These are phyloP conservation scores for Cephonodes hylas DNA, from an alignment of 2,888 invertebrate genomes.

Conservation along the genomic window DNA sequence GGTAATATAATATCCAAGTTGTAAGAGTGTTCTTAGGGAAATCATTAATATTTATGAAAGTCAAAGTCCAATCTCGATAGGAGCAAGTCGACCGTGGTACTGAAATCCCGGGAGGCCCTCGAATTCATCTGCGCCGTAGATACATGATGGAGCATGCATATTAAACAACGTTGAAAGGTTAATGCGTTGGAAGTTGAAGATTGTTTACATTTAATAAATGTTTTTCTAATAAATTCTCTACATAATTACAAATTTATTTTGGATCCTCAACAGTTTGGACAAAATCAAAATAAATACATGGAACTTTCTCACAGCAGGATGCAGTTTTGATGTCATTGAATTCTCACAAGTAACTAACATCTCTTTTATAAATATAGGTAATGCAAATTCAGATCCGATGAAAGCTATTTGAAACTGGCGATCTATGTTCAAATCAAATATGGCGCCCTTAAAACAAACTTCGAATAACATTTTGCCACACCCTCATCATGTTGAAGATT, in stretches of 20 bases:
- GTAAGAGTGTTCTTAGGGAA: neutral
- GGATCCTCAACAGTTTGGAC: neutral
- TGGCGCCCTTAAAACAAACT: neutral
- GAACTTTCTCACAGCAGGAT: neutral
- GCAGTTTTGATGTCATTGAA: neutral
- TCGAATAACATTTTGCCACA: neutral
- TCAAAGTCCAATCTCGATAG: slow-evolving; percentile 3
- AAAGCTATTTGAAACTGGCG: too few relatives aligned
- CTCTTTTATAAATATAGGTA: too few relatives aligned
- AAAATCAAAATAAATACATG: neutral
- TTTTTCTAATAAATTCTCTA: neutral
- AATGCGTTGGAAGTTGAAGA: neutral
- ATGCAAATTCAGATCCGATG: too few relatives aligned
- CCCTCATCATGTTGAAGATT: too few relatives aligned
- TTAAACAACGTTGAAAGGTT: slow-evolving; percentile 5
- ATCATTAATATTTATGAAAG: neutral
- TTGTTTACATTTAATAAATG: slow-evolving; percentile 3
- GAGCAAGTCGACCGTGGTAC: neutral
- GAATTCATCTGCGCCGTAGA: neutral
- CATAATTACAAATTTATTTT: neutral
- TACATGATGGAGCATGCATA: neutral
- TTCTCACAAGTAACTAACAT: too few relatives aligned
- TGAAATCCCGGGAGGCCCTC: slow-evolving; percentile 1
- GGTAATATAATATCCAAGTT: neutral
- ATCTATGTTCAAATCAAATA: too few relatives aligned